Evolutionary conservation across 2,888 invertebrate species (phyloP).

Genomic region (Ormyrus labotus): DNA sequence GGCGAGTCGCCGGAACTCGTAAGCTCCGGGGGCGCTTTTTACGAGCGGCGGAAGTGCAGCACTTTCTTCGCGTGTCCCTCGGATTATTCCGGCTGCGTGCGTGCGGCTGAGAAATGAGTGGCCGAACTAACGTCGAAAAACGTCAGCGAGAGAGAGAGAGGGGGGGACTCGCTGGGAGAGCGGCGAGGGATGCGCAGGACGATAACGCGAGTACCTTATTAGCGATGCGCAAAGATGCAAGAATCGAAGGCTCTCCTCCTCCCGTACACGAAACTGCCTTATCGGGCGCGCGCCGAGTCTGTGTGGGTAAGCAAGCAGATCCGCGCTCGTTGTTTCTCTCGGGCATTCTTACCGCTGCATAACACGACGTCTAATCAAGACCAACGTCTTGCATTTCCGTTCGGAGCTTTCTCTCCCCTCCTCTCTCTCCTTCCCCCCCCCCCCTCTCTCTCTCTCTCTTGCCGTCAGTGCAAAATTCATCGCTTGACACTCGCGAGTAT

Average conservation of each 20-base stretch:
- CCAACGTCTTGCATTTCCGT: conserved; percentile 46
- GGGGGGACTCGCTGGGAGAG: background rate
- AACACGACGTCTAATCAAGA: conserved; percentile 54
- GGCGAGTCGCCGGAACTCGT: too few relatives aligned
- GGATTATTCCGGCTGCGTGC: background rate
- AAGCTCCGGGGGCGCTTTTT: background rate
- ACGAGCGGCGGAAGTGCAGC: background rate
- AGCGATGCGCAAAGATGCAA: conserved; percentile 60
- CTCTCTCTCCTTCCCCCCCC: too few relatives aligned
- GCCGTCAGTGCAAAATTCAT: conserved; percentile 41
- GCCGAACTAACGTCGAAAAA: conserved; percentile 6
- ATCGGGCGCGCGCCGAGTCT: conserved; percentile 54
- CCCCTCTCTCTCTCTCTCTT: background rate
- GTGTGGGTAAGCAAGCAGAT: conserved; percentile 2
- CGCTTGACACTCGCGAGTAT: conserved; percentile 22
- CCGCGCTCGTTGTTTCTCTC: conserved; percentile 48
- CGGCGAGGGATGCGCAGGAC: conserved; percentile 47
- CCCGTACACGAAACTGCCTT: conserved; percentile 57
- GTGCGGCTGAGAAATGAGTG: conserved; percentile 10
- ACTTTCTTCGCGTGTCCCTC: background rate
- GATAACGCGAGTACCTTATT: conserved; percentile 59
- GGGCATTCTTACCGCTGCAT: conserved; percentile 48
- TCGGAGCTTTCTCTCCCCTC: background rate
- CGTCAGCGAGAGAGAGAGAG: conserved; percentile 12
- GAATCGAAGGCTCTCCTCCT: conserved; percentile 40